These are phyloP conservation scores for Spialia ferax DNA, from an alignment of 2,888 invertebrate species.

Conservation along the genomic window DNA sequence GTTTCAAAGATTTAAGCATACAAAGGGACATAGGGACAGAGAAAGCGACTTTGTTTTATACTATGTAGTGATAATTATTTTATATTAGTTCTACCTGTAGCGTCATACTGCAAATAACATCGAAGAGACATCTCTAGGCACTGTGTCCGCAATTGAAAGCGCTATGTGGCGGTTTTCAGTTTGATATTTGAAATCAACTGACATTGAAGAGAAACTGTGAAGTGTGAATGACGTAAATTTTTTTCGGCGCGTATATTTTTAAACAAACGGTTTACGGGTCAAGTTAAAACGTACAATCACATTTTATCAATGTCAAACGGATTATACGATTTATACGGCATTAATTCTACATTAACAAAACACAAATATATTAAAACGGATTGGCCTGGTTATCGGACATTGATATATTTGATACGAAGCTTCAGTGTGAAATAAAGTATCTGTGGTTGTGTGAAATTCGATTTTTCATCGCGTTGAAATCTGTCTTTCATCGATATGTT, in stretches of 20 bases:
- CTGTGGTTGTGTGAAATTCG: not conserved
- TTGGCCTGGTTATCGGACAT: slow-evolving; percentile 29
- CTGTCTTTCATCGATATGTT: not conserved
- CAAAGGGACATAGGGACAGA: no score
- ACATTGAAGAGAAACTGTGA: not conserved
- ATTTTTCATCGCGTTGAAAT: not conserved
- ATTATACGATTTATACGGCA: slow-evolving; percentile 21
- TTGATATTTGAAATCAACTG: not conserved
- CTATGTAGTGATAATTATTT: no score
- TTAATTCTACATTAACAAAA: slow-evolving; percentile 27
- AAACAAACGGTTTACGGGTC: not conserved
- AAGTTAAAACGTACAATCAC: slow-evolving; percentile 13
- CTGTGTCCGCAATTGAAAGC: no score
- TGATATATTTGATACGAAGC: slow-evolving; percentile 22
- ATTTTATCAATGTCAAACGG: slow-evolving; percentile 26
- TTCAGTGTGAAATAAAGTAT: slow-evolving; percentile 18
- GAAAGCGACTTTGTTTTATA: no score
- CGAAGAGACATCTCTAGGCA: no score
- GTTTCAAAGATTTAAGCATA: no score
- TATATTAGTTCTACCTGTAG: no score
- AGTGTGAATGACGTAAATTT: not conserved
- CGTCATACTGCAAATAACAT: no score
- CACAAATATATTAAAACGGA: slow-evolving; percentile 17
- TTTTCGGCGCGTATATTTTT: not conserved
- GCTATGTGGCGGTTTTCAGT: no score